Percentiles rank a stretch among this genome's conserved stretches.
These are phyloP conservation scores for Campylorhamphus procurvoides DNA, from an alignment of 2,113 vertebrate genomes.

Conservation along the genomic window DNA sequence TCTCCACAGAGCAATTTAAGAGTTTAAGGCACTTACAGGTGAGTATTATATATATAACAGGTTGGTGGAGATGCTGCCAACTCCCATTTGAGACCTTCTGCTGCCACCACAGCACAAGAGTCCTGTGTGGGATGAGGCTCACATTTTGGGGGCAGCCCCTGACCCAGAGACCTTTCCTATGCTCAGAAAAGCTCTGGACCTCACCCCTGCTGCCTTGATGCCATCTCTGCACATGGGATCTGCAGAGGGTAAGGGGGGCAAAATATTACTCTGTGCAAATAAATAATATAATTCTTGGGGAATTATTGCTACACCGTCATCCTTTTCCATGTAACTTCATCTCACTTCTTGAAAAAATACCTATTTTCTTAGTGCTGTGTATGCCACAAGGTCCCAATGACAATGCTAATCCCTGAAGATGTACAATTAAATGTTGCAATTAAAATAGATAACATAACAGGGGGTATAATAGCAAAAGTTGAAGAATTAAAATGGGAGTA, in stretches of 20 bases:
- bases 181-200: fast-evolving
- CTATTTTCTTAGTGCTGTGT: fast-evolving
- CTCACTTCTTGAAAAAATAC: neutral
- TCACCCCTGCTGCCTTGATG: neutral
- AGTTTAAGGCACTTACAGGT: neutral
- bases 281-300: neutral
- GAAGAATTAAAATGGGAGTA: neutral
- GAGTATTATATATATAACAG: fast-evolving
- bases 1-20: neutral
- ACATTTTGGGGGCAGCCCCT: neutral
- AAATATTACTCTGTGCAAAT: neutral
- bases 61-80: neutral
- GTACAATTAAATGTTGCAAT: neutral
- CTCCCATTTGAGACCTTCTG: neutral
- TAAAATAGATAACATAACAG: fast-evolving
- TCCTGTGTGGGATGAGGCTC: fast-evolving
- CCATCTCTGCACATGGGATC: fast-evolving
- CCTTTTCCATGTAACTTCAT: neutral
- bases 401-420: neutral
- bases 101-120: fast-evolving
- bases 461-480: neutral
- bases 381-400: fast-evolving
- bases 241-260: neutral
- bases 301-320: neutral
- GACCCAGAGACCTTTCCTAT: neutral